phyloP scores from a whole-genome alignment of 2,888 invertebrate species.

The Aphodius sticticus region DNA sequence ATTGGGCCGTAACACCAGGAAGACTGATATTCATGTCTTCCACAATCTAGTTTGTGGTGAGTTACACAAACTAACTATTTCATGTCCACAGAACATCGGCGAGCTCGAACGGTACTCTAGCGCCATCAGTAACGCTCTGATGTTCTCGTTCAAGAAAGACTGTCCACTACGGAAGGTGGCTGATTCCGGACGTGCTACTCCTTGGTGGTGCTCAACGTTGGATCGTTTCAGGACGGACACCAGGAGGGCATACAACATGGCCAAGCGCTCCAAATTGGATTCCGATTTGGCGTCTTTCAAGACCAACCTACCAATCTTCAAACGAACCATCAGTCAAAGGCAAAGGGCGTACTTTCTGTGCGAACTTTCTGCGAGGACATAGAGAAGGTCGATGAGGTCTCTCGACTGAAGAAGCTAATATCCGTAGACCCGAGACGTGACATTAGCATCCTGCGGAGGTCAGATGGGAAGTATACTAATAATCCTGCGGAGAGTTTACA shows the following conservation, averaged over 20 bases:
- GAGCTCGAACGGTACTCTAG: too few species aligned
- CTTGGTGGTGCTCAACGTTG: too few species aligned
- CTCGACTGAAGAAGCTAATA: neutral
- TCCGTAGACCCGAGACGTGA: neutral
- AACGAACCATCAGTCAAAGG: neutral
- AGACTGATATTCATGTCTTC: too few species aligned
- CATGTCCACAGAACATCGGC: too few species aligned
- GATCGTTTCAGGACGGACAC: neutral
- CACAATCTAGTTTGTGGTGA: too few species aligned
- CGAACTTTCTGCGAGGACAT: neutral
- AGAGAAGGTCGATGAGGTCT: neutral
- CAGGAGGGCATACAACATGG: neutral
- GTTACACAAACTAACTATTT: too few species aligned
- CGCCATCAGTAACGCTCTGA: neutral
- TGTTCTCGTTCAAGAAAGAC: neutral
- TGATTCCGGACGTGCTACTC: too few species aligned
- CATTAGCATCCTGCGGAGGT: neutral
- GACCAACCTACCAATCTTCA: neutral
- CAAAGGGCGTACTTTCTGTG: neutral
- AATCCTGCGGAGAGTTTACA: neutral
- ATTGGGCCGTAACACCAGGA: too few species aligned
- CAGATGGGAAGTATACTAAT: neutral
- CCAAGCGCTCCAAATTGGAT: neutral
- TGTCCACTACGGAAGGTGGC: too few species aligned
- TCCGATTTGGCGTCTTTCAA: neutral